Base-by-base conservation (phyloP, 2,888 invertebrate genomes). In the Amorpha juglandis region DNA sequence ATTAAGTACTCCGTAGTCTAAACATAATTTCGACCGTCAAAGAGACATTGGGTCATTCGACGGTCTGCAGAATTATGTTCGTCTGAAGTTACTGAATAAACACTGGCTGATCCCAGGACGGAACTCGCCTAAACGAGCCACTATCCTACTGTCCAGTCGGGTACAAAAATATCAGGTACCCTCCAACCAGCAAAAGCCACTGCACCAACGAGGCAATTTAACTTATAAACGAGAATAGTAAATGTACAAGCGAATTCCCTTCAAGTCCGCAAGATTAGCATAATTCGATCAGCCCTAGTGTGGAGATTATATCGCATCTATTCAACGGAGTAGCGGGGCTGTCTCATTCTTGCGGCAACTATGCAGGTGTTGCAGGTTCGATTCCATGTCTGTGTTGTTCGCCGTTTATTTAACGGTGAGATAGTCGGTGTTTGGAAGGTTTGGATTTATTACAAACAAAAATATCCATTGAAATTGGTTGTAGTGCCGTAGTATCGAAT, bases 311-410 rank as follows among this genome's bases (percentile, higher is more conserved):
- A 78, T 77, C 78, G 62, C 63, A 38, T 72, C 78, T 74, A 77
- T 78, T 75, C 73, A 74, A 73, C 67, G 68, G 74, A 67, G 66
- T 78, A 79, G 75, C 79, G 76, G 79, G 73, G 74, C 48, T 65
- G 53, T 65, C 55, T 65, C 48, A 47, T 53, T 55, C 64, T 45
- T 64, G 64, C 42, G 33, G 50, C 35, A 63, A 35, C 35, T 48
- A 58, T 58, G 48, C 64, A 65, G 64, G 64, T 65, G 64, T 64
- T 55, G 55, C 58, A 35, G 48, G 21, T 55, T 65, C 48, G 64
- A 58, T 16, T 65, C 64, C 48, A 6, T 52, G 51, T 35, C 51
- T 12, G 9, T 62, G 27, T 52, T 47, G 48, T 65, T 64, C 33
- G 38, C 51, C 38, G 33, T 47, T 53, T 53, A 55, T 47, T 64